Evolutionary conservation across 1,140 invertebrate genomes (phyloP).

Genomic region (Proctacanthus coquilletti): DNA sequence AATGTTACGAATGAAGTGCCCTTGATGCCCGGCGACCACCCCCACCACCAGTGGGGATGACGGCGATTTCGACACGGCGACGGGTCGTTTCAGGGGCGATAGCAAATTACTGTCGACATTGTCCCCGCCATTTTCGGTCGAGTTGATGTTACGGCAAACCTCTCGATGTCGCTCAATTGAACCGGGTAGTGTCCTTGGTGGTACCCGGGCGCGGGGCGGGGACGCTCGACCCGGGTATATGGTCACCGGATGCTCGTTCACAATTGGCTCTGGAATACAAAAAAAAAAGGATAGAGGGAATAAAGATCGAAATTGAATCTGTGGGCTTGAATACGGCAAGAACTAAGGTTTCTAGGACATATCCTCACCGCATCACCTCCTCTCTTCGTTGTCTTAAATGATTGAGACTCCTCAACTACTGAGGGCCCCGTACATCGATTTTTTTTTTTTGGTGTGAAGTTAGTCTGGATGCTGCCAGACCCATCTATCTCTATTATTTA

Average conservation of each 20-base stretch:
- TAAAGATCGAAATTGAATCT: no score
- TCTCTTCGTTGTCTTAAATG: no score
- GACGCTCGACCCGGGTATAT: constrained; percentile 39
- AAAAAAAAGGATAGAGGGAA: neutral
- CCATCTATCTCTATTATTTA: no score
- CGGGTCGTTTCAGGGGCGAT: constrained; percentile 6
- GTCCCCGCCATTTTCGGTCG: neutral
- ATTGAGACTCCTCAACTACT: no score
- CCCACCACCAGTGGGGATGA: constrained; percentile 3
- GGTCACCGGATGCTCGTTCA: constrained; percentile 43
- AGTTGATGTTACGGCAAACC: constrained; percentile 38
- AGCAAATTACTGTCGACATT: constrained; percentile 12
- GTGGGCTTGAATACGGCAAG: no score
- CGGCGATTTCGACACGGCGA: constrained; percentile 3
- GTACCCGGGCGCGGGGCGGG: constrained; percentile 39
- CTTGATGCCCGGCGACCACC: neutral
- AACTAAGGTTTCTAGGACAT: no score
- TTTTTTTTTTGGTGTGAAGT: no score
- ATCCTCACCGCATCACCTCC: no score
- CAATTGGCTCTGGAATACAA: constrained; percentile 16
- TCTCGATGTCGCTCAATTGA: constrained; percentile 59
- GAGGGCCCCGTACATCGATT: no score
- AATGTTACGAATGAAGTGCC: neutral
- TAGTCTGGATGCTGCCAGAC: no score
- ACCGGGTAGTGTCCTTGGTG: constrained; percentile 48